Conservation (phyloP, 2,113 vertebrate species). For the Rana temporaria region DNA sequence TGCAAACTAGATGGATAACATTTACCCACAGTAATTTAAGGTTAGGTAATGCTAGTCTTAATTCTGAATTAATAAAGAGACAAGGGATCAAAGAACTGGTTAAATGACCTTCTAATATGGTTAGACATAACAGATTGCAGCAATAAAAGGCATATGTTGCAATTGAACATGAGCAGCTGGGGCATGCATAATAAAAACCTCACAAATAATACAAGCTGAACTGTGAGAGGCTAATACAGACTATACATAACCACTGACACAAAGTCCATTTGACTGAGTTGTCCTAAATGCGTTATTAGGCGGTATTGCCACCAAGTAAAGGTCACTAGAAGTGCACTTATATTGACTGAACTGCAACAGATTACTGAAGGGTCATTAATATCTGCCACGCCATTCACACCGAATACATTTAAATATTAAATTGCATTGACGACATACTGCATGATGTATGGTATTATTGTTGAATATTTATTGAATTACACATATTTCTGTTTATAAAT, state of each 20-base stretch:
- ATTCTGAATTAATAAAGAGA: too few species aligned
- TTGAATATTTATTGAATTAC: too few species aligned
- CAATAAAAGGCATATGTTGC: slow-evolving; percentile 5
- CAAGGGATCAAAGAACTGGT: background rate
- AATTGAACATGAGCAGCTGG: background rate
- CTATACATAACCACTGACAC: slow-evolving; percentile 8
- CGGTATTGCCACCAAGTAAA: background rate
- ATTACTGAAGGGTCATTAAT: background rate
- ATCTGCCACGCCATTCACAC: background rate
- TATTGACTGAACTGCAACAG: background rate
- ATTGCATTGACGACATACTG: too few species aligned
- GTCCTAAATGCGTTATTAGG: slow-evolving; percentile 5
- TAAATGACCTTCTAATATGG: slow-evolving; percentile 12
- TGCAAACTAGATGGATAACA: too few species aligned
- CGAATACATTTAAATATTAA: too few species aligned
- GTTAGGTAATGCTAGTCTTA: too few species aligned
- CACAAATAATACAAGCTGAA: slow-evolving; percentile 18
- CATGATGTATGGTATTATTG: too few species aligned
- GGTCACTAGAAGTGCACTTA: slow-evolving; percentile 5
- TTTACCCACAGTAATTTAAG: too few species aligned
- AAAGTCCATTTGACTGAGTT: background rate
- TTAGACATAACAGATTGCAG: slow-evolving; percentile 9
- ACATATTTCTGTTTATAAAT: too few species aligned
- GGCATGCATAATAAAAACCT: background rate
- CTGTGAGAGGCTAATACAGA: slow-evolving; percentile 11